Evolutionary conservation across 2,888 invertebrate species (phyloP), one percentile per base, ranked within the genome.

Genomic region (Alsophila aescularia): DNA sequence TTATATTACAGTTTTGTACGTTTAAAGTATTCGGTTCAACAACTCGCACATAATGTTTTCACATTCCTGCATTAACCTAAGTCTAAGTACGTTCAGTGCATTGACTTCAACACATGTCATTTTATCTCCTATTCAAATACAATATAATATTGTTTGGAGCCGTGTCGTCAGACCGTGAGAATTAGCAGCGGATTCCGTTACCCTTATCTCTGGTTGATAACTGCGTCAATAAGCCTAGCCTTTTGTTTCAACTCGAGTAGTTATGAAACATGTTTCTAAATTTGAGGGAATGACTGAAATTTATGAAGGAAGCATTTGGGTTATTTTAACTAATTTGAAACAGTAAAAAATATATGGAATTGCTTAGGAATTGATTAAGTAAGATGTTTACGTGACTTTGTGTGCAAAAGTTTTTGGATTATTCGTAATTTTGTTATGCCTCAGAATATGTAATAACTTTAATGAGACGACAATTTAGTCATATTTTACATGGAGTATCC

Each of bases 81-180:
- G 8, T 0, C 16, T 31, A 27, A 34, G 15, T 47, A 16, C 31
- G 15, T 8, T 10, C 42, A 51, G 58, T 59, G 45, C 61, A 55
- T 53, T 64, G 63, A 61, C 61, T 57, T 51, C 55, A 16, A 50
- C 36, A 24, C 50, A 35, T 58, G 52, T 35, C 40, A 52, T 54
- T 54, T 58, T 64, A 64, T 64, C 63, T 64, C 32, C 58, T 60
- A 62, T 59, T 55, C 61, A 64, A 64, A 62, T 52, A 57, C 56
- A 52, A 57, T 64, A 64, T 52, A 42, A 54, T 56, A 63, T 66
- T 58, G 65, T 66, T 63, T 63, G 39, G 51, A 43, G 52, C 29
- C 32, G 58, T 54, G 57, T 47, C 63, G 49, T 54, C 58, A 58
- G 50, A 50, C 36, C 59, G 62, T 59, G 62, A 60, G 64, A 66